Conservation (phyloP, 2,113 vertebrate species). For the Ageneiosus marmoratus region DNA sequence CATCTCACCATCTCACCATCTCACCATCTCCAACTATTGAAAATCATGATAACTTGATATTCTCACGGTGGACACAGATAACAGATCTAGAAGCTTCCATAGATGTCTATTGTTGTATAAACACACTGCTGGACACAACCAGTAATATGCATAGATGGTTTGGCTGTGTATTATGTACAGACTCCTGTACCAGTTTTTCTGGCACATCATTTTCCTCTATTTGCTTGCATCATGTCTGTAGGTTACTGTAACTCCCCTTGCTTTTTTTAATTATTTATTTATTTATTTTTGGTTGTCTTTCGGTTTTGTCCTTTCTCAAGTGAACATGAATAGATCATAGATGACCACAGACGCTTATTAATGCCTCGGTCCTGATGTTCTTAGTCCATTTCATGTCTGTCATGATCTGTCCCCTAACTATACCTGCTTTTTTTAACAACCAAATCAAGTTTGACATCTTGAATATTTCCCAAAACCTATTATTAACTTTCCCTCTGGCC, state of each 20-base stretch:
- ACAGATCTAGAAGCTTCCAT: too few relatives aligned
- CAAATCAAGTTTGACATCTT: slow-evolving; percentile 8
- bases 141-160: too few relatives aligned
- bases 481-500: slow-evolving; percentile 19
- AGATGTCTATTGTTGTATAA: too few relatives aligned
- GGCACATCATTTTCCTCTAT: not conserved
- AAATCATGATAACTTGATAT: too few relatives aligned
- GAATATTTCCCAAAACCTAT: not conserved
- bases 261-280: too few relatives aligned
- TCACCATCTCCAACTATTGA: too few relatives aligned
- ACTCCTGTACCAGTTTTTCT: too few relatives aligned
- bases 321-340: not conserved
- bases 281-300: not conserved
- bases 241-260: not conserved
- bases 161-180: too few relatives aligned
- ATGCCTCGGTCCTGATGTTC: not conserved
- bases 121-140: too few relatives aligned
- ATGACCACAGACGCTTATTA: not conserved
- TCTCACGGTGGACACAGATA: too few relatives aligned
- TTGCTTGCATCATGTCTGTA: not conserved
- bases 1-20: too few relatives aligned
- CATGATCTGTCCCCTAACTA: not conserved
- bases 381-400: not conserved
- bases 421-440: not conserved
- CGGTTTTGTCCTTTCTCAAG: not conserved